Base-by-base conservation (phyloP, 1,140 invertebrate genomes). In the Drosophila ambigua region DNA sequence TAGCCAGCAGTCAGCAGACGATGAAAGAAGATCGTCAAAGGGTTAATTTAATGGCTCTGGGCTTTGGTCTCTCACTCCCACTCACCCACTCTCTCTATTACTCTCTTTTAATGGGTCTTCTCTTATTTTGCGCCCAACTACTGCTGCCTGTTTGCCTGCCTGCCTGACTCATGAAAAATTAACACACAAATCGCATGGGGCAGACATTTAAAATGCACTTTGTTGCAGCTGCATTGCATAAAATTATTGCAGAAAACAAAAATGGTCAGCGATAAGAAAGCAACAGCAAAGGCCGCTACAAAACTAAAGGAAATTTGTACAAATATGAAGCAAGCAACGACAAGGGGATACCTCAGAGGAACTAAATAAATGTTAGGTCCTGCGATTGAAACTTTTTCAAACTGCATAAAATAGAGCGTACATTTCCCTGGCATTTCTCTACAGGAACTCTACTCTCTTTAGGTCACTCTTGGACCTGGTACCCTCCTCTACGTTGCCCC, bases 191-290 rank as follows among this genome's bases (percentile, higher is more conserved):
- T 76, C 66, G 65, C 66, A 60, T 62, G 76, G 48, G 68, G 60
- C 64, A 65, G 57, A 59, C 62, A 85, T 87, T 88, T 88, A 87
- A 87, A 87, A 88, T 87, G 74, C 83, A 87, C 83, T 87, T 87
- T 87, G 82, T 69, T 77, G 72, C 74, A 77, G 69, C 45, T 45
- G 58, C 59, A 50, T 78, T 54, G 46, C 52, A 74, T 72, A 76
- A 76, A 76, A 76, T 76, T 76, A 67, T 61, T 62, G 50, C 72
- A 76, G 44, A 64, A 28, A 76, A 72, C 62, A 74, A 84, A 79
- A 62, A 75, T 67, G 63, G 64, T 59, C 49, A 48, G 72, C 71
- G 66, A 75, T 83, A 75, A 63, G 54, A 60, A 44, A 61, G n/a
- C n/a, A 31, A 55, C 52, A 16, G 15, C 8, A 43, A 44, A 46